Evolutionary conservation across 2,113 vertebrate species (phyloP), one percentile per base, ranked within the genome.

Genomic region (Amphiprion ocellaris): DNA sequence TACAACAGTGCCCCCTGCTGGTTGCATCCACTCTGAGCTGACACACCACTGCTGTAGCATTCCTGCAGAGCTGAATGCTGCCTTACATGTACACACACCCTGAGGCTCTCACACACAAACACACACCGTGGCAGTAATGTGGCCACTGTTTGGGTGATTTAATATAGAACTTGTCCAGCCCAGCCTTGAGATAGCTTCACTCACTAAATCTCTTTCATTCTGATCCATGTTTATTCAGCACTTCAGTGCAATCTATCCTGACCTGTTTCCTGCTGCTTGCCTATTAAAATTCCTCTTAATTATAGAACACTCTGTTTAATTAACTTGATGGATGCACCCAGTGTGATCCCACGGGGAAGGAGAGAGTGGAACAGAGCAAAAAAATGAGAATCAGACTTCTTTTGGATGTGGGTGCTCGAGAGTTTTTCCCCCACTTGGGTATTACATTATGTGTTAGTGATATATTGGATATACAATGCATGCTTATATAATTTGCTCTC

Each of bases 1-100:
- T 86, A 79, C 90, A 90, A 90, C 89, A 93, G 81, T 91, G 92
- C 91, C 93, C 93, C 90, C 94, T 94, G 89, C 83, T 94, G 94
- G 82, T 15, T 26, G 1, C 8, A 39, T 21, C 7, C 17, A 50
- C 6, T 50, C 14, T 4, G 10, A 58, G 46, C 52, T 64, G 33
- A 50, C 47, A 23, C 46, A 49, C 12, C 15, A 87, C 19, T 3
- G 9, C n/a, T 33, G 33, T 0, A 37, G 55, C 14, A 5, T 50
- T 74, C 60, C 50, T 52, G 14, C 17, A 10, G 23, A 44, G 17
- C 46, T 63, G 10, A 76, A 60, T 33, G 16, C 33, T 49, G 16
- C 50, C 53, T 55, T 49, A 60, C 33, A 53, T 30, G 3, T 52
- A 49, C 33, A 49, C 44, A 21, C 15, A 54, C n/a, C 10, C 41